phyloP scores from a whole-genome alignment of 2,113 vertebrate genomes.

The Chaenogobius annularis region DNA sequence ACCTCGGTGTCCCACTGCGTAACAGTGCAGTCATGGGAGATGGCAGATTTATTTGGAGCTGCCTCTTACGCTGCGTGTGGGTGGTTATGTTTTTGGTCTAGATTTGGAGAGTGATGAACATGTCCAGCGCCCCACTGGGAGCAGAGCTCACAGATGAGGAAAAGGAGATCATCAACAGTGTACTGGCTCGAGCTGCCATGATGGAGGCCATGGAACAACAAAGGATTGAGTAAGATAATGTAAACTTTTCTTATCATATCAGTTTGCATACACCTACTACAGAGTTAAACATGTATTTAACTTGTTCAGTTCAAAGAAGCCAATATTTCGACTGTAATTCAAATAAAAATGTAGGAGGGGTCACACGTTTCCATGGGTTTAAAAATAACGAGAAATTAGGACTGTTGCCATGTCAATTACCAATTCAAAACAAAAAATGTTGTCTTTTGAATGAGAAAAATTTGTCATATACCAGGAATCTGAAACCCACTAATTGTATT shows the following conservation, averaged over 20 bases:
- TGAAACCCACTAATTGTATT: no score
- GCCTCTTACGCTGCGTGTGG: constrained; percentile 6
- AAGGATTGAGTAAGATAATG: constrained; percentile 84
- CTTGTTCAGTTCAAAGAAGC: neutral
- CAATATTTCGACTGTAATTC: neutral
- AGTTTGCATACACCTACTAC: neutral
- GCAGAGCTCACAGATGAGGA: constrained; percentile 94
- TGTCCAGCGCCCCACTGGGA: constrained; percentile 55
- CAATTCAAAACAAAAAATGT: no score
- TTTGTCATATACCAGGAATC: no score
- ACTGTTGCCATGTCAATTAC: no score
- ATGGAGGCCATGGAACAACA: constrained; percentile 93
- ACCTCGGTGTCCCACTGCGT: constrained; percentile 11
- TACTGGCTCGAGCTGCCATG: constrained; percentile 88
- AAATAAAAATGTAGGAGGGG: neutral
- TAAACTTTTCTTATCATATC: neutral
- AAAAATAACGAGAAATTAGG: no score
- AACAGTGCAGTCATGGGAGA: constrained; percentile 16
- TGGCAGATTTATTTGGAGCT: constrained; percentile 18
- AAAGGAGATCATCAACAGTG: constrained; percentile 93
- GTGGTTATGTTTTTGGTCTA: constrained; percentile 5
- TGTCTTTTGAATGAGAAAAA: no score
- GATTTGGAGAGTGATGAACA: constrained; percentile 44
- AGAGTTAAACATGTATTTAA: neutral
- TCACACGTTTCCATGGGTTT: no score